Base-by-base conservation (phyloP, 2,113 vertebrate genomes). In the Pongo pygmaeus region DNA sequence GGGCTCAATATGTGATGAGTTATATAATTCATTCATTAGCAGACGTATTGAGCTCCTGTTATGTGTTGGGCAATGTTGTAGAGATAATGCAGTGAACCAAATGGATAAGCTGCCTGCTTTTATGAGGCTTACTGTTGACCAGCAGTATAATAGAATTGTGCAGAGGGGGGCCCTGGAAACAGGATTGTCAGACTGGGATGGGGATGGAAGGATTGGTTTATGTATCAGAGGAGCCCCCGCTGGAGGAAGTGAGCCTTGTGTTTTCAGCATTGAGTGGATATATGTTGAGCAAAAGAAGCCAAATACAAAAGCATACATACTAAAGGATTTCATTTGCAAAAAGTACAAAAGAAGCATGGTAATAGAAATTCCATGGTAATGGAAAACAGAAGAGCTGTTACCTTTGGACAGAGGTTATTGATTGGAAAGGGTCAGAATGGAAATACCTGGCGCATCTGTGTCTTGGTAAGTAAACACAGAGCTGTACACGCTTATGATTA, bases 1-100 rank as follows among this genome's bases (percentile, higher is more conserved):
- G 38, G 38, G 3, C 6, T 79, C 14, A 1, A 18, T n/a, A 14
- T 9, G 22, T 6, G 0, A 8, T 43, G 8, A 18, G 14, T 32
- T 59, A n/a, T 13, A 2, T 2, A 18, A 18, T 25, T 86, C 20
- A 1, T 43, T 64, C 14, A 17, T 52, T 25, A 9, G 40, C 50
- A 50, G 30, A 32, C 8, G n/a, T 38, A 72, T 52, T 38, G 59
- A 89, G 52, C 27, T 67, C 16, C 2, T 11, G 46, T 67, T 77
- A 25, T 0, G 16, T 40, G 43, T 6, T 22, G 23, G 48, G 40
- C 43, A n/a, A 40, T 55, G 40, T 38, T 23, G 25, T 94, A 18
- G 79, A 75, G 74, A n/a, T 23, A 64, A 40, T 11, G 48, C n/a
- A 17, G 35, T 52, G 32, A 89, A 12, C 48, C 40, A 38, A 30